Base-by-base conservation (phyloP, 2,113 vertebrate species). In the Oncorhynchus clarkii region DNA sequence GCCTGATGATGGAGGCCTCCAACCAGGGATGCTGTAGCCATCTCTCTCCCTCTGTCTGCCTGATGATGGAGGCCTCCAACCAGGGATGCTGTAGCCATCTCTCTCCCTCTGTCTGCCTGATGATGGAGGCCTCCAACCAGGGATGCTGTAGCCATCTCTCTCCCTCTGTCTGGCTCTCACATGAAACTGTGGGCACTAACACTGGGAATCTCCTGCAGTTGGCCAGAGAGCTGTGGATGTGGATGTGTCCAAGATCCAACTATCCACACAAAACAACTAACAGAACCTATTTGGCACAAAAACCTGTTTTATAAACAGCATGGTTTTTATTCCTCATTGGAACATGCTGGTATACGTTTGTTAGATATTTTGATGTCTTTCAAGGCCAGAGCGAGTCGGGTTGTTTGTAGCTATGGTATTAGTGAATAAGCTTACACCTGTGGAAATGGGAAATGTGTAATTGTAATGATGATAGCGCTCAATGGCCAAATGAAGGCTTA, bases 291-390 rank as follows among this genome's bases (percentile, higher is more conserved):
- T 85, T 81, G 81, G 72, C 31, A 81, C 79, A 77, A 80, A 80
- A 85, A 79, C 70, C 81, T 71, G 73, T 76, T 82, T 74, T 81
- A 81, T 45, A 86, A 82, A 68, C 71, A 65, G 39, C 77, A 81
- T 82, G 20, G 70, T 79, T 85, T 89, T 86, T 82, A 84, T 80
- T 76, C 85, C 78, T 72, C 70, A 75, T 77, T 74, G 83, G 75
- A 80, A 80, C 78, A 81, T 80, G 79, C 54, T 75, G 71, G 9
- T 74, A 59, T 81, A 87, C 82, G 76, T 74, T 70, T 64, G 8
- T 64, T 18, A 54, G 14, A 18, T 18, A 5, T 4, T 18, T 54
- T 18, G 82, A 84, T 81, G 77, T 72, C 14, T 81, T 84, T 84
- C 75, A 87, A 85, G 79, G 75, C 64, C 74, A 70, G 26, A 22